These are phyloP conservation scores for Ennomos fuscantarius DNA, from an alignment of 2,888 invertebrate genomes.

Conservation along the genomic window DNA sequence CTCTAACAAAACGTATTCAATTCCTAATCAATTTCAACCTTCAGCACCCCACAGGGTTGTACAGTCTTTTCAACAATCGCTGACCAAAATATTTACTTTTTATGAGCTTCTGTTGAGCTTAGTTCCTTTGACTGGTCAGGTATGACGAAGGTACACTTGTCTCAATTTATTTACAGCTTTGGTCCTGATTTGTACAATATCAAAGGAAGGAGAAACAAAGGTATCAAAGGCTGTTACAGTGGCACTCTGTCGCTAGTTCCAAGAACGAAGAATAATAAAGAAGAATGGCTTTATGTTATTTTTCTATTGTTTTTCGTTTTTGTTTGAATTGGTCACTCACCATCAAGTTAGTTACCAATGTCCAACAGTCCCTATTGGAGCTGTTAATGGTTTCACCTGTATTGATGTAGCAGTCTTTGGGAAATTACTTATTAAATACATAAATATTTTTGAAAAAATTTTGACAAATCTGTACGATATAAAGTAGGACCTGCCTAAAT, in stretches of 20 bases:
- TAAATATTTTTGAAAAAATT: too few species aligned
- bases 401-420: too few species aligned
- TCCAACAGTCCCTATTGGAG: too few species aligned
- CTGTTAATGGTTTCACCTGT: too few species aligned
- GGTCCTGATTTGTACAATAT: constrained; percentile 40
- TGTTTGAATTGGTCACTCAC: too few species aligned
- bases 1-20: constrained; percentile 4
- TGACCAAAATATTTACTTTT: constrained; percentile 75
- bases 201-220: constrained; percentile 31
- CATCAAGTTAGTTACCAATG: too few species aligned
- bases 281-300: constrained; percentile 29
- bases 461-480: too few species aligned
- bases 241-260: constrained; percentile 31
- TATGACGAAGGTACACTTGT: constrained; percentile 41
- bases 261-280: too few species aligned
- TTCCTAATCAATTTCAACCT: constrained; percentile 35
- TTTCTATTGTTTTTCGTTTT: constrained; percentile 8
- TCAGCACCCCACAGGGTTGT: constrained; percentile 42
- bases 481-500: too few species aligned
- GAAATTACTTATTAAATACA: too few species aligned
- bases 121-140: constrained; percentile 19
- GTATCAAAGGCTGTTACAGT: constrained; percentile 28
- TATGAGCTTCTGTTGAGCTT: constrained; percentile 44
- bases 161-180: constrained; percentile 40
- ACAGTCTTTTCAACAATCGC: constrained; percentile 48